Evolutionary conservation across 2,113 vertebrate genomes (phyloP).

Genomic region (Ictidomys tridecemlineatus): DNA sequence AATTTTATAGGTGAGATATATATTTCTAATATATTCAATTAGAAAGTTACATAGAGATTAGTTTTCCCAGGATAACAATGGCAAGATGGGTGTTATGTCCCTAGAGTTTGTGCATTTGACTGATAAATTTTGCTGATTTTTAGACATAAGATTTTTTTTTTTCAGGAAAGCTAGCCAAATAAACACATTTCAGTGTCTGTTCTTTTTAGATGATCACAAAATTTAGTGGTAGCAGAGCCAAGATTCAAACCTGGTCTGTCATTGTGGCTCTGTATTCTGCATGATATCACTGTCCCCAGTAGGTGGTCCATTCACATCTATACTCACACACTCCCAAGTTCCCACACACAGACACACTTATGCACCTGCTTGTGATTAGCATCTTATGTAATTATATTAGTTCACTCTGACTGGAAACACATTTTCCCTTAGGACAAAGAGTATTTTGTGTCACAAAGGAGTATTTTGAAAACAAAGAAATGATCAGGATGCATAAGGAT

Average conservation of each 20-base stretch:
- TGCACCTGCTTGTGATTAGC: background rate
- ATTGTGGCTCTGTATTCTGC: background rate
- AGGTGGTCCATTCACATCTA: background rate
- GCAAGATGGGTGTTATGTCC: background rate
- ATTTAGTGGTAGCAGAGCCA: background rate
- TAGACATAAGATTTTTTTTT: background rate
- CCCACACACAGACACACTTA: background rate
- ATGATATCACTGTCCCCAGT: rapidly evolving
- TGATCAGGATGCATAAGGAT: background rate
- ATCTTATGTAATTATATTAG: no score
- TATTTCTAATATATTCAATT: background rate
- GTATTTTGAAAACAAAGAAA: constrained; percentile 16
- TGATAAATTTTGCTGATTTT: background rate
- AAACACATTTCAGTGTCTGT: background rate
- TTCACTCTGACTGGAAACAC: background rate
- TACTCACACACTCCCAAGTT: no score
- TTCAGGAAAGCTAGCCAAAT: background rate
- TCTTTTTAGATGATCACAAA: background rate
- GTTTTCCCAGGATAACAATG: background rate
- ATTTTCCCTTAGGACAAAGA: background rate
- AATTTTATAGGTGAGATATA: background rate
- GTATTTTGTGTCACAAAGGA: background rate
- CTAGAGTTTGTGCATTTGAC: background rate
- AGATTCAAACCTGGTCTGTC: background rate
- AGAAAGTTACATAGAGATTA: background rate